These are phyloP conservation scores for Chrysogorgia sp. DNA, from an alignment of 92 coral and sea anemone species.

Conservation along the genomic window DNA sequence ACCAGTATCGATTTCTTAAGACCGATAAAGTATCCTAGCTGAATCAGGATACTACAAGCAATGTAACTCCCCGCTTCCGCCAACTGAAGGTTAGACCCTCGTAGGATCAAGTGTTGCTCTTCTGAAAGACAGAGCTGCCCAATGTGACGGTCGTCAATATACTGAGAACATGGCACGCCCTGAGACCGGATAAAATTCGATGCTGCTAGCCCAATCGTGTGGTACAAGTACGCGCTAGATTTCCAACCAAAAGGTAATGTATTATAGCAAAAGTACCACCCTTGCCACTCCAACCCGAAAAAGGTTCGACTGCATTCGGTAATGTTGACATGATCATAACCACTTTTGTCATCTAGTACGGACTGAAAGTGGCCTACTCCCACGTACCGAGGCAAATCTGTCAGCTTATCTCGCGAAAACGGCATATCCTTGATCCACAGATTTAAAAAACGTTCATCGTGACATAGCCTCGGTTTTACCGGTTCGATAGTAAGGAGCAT, in stretches of 20 bases:
- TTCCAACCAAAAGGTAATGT: constrained; percentile 66
- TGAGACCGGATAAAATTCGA: constrained; percentile 42
- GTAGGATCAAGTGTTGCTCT: neutral
- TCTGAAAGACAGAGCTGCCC: constrained; percentile 38
- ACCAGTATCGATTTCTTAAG: constrained; percentile 2
- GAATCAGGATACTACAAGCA: neutral
- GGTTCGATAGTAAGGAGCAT: constrained; percentile 57
- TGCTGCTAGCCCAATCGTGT: constrained; percentile 50
- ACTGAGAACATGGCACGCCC: constrained; percentile 63
- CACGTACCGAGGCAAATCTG: constrained; percentile 59
- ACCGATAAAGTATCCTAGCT: constrained; percentile 19
- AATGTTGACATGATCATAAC: constrained; percentile 56
- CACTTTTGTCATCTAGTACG: too few species aligned
- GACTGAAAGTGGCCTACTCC: constrained; percentile 15
- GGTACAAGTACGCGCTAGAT: constrained; percentile 59
- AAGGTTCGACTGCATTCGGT: constrained; percentile 47
- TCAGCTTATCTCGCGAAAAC: constrained; percentile 49
- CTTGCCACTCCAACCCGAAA: constrained; percentile 56
- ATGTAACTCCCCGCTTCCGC: constrained; percentile 55
- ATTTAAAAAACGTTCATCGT: constrained; percentile 52
- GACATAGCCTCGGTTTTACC: constrained; percentile 54
- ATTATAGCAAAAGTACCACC: constrained; percentile 52
- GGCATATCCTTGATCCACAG: constrained; percentile 61
- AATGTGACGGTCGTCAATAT: constrained; percentile 58
- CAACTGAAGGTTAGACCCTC: constrained; percentile 30